These are phyloP conservation scores for Drosophila meridiana DNA, from an alignment of 2,888 invertebrate species.

Conservation along the genomic window DNA sequence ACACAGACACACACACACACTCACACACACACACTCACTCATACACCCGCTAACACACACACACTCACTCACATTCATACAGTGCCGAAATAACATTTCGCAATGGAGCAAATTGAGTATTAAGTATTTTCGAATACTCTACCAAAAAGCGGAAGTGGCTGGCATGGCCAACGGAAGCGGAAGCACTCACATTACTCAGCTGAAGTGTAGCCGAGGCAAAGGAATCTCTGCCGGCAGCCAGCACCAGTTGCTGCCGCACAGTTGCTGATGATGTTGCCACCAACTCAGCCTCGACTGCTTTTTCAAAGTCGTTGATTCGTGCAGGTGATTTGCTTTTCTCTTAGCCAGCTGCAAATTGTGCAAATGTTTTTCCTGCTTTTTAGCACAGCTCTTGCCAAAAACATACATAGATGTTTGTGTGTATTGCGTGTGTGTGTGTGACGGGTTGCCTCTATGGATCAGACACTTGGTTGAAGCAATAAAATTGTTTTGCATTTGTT, in stretches of 20 bases:
- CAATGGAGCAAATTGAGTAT: conserved; percentile 69
- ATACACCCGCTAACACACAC: not conserved
- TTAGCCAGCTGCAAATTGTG: conserved; percentile 30
- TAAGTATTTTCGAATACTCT: conserved; percentile 71
- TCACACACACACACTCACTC: not conserved
- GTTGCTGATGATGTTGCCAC: conserved; percentile 14
- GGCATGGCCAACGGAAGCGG: conserved; percentile 65
- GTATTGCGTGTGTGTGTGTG: conserved; percentile 3
- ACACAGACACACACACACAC: conserved; percentile 4
- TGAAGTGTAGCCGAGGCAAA: conserved; percentile 38
- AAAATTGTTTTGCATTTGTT: conserved; percentile 18
- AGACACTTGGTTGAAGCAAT: conserved; percentile 10
- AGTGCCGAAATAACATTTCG: conserved; percentile 55
- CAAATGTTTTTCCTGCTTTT: conserved; percentile 26
- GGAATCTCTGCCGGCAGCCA: conserved; percentile 6
- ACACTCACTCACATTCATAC: conserved; percentile 6
- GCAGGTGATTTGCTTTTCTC: conserved; percentile 46
- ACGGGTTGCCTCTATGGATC: not conserved
- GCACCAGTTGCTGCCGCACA: conserved; percentile 10
- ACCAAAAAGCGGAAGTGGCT: conserved; percentile 63
- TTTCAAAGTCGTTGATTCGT: conserved; percentile 35
- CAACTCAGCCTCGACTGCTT: conserved; percentile 2
- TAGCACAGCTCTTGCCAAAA: not conserved
- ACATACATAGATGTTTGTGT: not conserved
- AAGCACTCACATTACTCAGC: conserved; percentile 75